Evolutionary conservation across 2,797 vertebrate species (phyloP), one percentile per base, ranked within the genome.

Genomic region (Cygnus olor): DNA sequence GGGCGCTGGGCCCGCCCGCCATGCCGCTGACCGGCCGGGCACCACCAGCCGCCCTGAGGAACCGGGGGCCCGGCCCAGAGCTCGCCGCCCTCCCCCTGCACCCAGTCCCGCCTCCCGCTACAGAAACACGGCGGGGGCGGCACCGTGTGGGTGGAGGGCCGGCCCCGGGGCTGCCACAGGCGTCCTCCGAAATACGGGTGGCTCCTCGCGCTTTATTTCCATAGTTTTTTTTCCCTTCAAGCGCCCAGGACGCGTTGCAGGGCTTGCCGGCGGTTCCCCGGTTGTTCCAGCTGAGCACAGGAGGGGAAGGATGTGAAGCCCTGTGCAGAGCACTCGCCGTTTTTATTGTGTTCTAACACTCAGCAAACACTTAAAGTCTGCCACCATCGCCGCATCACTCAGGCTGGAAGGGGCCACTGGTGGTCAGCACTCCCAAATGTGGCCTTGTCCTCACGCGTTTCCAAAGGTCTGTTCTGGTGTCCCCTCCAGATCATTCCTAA

Each of bases 121-220:
- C 73, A 1, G 30, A 5, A 17, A 4, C 65, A 0, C 5, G 60
- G 38, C 34, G 36, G 60, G 24, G 36, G 34, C 60, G 60, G 5
- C 65, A 0, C 6, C 3, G 5, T 3, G 3, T 14, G 51, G 25
- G 25, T 15, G 51, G 25, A 53, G 51, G 51, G 14, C 5, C 51
- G 34, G 15, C 22, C n/a, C 34, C 7, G 58, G 24, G 24, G 54
- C 18, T 7, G 42, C 9, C 4, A 32, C 9, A 10, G 19, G 14
- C 20, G 28, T 10, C 13, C 10, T 32, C 28, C 27, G 36, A 19
- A 63, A 14, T 19, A 11, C 38, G 16, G 27, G 34, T 10, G 22
- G 58, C 34, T 10, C 14, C 36, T 25, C 11, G 60, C 36, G 18
- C 5, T 15, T 21, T 32, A 3, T 44, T 22, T 5, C 14, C 14